Evolutionary conservation across 2,888 invertebrate genomes (phyloP), one percentile per base, ranked within the genome.

Genomic region (Cheilosia pagana): DNA sequence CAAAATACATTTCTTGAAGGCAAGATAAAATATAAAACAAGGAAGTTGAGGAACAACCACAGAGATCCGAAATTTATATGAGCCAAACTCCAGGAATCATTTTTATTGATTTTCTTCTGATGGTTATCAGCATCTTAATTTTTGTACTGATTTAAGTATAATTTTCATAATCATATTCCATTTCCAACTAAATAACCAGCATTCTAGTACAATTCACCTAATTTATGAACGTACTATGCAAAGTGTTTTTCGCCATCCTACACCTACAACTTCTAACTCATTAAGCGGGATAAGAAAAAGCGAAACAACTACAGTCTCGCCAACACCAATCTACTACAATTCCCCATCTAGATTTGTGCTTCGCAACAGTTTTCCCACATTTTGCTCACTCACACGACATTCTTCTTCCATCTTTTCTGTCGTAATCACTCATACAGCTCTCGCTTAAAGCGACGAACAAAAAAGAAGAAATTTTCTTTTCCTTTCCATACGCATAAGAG

Each of bases 371-470:
- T 79, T 85, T 70, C 43, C 25, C 70, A 82, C 62, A 76, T 68
- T 82, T 63, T 70, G 53, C 67, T 77, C 41, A 28, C 75, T 68
- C 62, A 57, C 55, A 59, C 77, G 35, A 65, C 85, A 87, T 81
- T 87, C 71, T 79, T 78, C 85, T 86, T 86, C 81, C 81, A 86
- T 86, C 82, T 87, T 87, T 76, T 87, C 87, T 87, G 87, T 87
- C 87, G 87, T 87, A 87, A 87, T 87, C 85, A 81, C 57, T 39
- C 59, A 76, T 48, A 77, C 25, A 50, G 21, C 68, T 70, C 57
- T 71, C 53, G 70, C 70, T 67, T 41, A 45, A 53, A 65, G 48
- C 74, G 65, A 71, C 81, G 63, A 75, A 74, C 50, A 78, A 74
- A 70, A 63, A 50, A 39, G 71, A 81, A 60, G 63, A 81, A 75